Evolutionary conservation across 2,888 invertebrate genomes (phyloP), one percentile per base, ranked within the genome.

Genomic region (Drosophila subquinaria): DNA sequence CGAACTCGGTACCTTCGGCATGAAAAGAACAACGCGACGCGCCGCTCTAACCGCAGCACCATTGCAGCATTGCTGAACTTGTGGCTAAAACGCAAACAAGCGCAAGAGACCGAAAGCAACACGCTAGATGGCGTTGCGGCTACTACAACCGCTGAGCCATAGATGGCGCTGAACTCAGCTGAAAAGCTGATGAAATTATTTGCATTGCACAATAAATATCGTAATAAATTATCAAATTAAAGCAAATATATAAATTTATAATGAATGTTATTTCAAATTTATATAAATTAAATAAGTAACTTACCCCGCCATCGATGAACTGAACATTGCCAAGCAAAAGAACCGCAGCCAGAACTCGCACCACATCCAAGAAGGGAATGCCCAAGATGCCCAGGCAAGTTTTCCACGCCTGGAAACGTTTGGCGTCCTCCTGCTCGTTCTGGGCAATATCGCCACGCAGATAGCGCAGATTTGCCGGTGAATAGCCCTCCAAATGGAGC

Each of bases 341-440:
- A 61, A 98, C 97, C 4, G 98, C 98, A 13, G 98, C 97, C 81
- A 98, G 93, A 20, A 98, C 97, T 81, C 98, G 94, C 62, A 98
- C 97, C 51, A 98, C 98, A 93, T 98, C 98, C 92, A 97, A 93
- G 93, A 98, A 98, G 1, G 98, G 98, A 83, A 98, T 98, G 40
- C 98, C 98, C 60, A 98, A 94, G 56, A 97, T 96, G 62, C 97
- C 97, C 68, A 98, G 94, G 90, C 97, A 97, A 30, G 97, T 96
- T 93, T 98, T 98, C 98, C 98, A 98, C 0, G 97, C 96, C 92
- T 96, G 96, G 93, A 98, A 98, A 70, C 97, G 94, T 82, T 94
- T 92, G 48, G 96, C 94, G 93, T 97, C 95, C 93, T 97, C 95
- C 74, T 95, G 93, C 81, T 96, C 95, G 89, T 96, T 95, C 93